Conservation (phyloP, 92 coral and sea anemone genomes). For the Galaxea fascicularis region DNA sequence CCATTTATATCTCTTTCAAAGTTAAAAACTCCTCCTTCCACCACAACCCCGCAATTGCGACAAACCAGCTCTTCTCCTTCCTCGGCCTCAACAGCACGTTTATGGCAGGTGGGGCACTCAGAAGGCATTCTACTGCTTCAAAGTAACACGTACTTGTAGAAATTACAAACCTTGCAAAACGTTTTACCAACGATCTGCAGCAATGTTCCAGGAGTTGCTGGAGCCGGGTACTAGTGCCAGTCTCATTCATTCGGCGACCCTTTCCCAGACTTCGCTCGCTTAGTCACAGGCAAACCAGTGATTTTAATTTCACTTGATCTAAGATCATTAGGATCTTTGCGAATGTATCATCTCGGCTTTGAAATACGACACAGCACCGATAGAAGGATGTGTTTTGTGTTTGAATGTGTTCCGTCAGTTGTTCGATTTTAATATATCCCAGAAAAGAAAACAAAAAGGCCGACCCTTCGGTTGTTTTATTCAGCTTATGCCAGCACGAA, state of each 20-base stretch:
- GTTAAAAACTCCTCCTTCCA: conserved; percentile 55
- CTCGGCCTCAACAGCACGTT: conserved; percentile 55
- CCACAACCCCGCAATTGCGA: conserved; percentile 56
- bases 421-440: no score
- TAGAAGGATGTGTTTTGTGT: no score
- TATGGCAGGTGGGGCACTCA: conserved; percentile 57
- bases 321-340: no score
- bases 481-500: no score
- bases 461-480: no score
- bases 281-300: not conserved
- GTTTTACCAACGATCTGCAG: conserved; percentile 7
- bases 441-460: no score
- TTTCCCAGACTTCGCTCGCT: not conserved
- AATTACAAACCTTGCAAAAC: not conserved
- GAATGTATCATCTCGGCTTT: no score
- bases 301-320: no score
- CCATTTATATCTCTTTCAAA: conserved; percentile 20
- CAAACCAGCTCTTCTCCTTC: conserved; percentile 56
- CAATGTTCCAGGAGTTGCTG: conserved; percentile 32
- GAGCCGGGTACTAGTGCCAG: conserved; percentile 20
- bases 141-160: no score
- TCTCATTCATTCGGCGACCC: no score
- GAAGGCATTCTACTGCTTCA: conserved; percentile 50
- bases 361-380: no score
- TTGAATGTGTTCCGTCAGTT: no score